Evolutionary conservation across 2,797 vertebrate genomes (phyloP).

Genomic region (Hippoglossus hippoglossus): DNA sequence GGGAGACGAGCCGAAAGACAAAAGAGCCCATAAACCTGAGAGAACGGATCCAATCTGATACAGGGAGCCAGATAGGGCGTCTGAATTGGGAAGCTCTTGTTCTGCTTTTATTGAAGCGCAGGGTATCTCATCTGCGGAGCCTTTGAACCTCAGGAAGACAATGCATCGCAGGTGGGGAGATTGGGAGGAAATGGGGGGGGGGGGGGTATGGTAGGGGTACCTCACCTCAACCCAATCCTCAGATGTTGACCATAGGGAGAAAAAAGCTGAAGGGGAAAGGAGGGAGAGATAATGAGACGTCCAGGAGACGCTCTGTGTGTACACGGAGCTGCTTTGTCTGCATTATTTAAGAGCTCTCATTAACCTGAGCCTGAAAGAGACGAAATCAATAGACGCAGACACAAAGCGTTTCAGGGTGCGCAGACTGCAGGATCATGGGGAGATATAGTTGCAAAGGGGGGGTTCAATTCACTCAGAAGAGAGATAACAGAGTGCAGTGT

Average conservation of each 20-base stretch:
- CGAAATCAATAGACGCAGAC: constrained; percentile 67
- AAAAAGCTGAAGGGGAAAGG: constrained; percentile 8
- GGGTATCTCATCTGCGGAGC: constrained; percentile 54
- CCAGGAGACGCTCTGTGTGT: constrained; percentile 7
- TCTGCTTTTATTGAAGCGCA: constrained; percentile 46
- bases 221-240: constrained; percentile 22
- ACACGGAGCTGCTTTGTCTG: constrained; percentile 56
- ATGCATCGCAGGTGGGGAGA: constrained; percentile 48
- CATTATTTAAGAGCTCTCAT: constrained; percentile 82
- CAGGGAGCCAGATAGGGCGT: neutral
- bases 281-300: neutral
- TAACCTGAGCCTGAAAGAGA: constrained; percentile 70
- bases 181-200: constrained; percentile 23
- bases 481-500: constrained; percentile 42
- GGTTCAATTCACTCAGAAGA: constrained; percentile 56
- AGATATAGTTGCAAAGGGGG: constrained; percentile 42
- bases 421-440: constrained; percentile 29
- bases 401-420: constrained; percentile 41
- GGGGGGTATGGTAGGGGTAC: neutral
- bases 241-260: constrained; percentile 24
- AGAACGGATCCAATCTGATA: constrained; percentile 64
- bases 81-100: constrained; percentile 50
- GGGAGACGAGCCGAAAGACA: constrained; percentile 58
- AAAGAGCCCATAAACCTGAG: constrained; percentile 62
- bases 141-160: constrained; percentile 59